A percentile compares a stretch with the other conserved stretches of the same genome.
Conservation (phyloP, 2,797 vertebrate species). For the Xyrichtys novacula region DNA sequence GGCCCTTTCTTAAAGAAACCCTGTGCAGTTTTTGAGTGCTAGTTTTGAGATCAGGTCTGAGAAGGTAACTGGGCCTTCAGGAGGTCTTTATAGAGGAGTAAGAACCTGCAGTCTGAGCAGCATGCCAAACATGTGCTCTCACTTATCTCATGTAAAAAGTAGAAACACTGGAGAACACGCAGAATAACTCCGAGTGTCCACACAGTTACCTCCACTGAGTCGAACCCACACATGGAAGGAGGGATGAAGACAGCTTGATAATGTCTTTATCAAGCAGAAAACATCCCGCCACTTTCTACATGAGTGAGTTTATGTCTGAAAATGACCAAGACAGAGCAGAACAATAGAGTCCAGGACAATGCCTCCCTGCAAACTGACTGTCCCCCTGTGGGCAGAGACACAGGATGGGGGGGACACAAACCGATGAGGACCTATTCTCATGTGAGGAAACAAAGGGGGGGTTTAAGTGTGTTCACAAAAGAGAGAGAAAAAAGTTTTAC, state of each 20-base stretch:
- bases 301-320: constrained; percentile 53
- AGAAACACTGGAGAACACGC: background rate
- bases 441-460: no score
- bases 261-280: background rate
- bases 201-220: no score
- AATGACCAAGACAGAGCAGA: constrained; percentile 53
- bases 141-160: constrained; percentile 37
- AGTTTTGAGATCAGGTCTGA: no score
- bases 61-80: background rate
- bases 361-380: background rate
- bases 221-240: no score
- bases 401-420: no score
- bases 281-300: constrained; percentile 75
- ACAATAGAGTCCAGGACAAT: constrained; percentile 58
- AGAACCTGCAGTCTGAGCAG: background rate
- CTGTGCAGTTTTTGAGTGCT: no score
- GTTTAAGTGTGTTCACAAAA: no score
- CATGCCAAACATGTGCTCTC: constrained; percentile 51
- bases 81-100: background rate
- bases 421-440: no score
- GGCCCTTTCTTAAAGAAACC: no score
- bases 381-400: background rate
- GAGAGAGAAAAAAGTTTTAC: no score
- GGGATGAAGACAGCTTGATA: background rate
- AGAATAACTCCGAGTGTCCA: background rate